Percentiles rank a stretch among this genome's conserved stretches.
Evolutionary conservation across 2,888 invertebrate species (phyloP).

Genomic region (Cantharis nigra): DNA sequence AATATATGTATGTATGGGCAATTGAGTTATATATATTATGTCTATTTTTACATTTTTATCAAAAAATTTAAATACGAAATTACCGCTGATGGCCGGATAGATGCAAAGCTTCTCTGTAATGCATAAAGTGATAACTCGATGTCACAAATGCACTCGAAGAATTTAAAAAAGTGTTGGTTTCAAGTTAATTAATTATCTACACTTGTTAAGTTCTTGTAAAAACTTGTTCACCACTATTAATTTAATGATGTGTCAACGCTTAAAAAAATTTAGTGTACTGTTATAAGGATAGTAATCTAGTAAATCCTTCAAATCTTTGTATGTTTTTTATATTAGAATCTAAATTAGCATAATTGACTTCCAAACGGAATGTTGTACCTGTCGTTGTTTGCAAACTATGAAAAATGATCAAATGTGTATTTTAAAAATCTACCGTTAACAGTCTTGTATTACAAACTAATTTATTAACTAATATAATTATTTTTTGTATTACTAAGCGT

Average conservation of each 20-base stretch:
- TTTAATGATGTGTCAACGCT: conserved; percentile 10
- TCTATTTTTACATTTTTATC: neutral
- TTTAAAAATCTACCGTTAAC: conserved; percentile 1
- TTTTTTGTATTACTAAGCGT: neutral
- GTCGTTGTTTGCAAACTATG: neutral
- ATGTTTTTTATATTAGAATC: neutral
- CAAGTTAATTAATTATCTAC: neutral
- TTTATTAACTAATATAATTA: conserved; percentile 1
- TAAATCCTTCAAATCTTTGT: neutral
- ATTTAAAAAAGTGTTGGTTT: neutral
- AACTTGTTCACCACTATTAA: neutral
- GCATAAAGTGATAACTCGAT: neutral
- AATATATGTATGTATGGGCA: neutral
- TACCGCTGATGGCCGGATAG: neutral
- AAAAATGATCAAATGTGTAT: conserved; percentile 1
- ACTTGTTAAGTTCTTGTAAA: neutral
- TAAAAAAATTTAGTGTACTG: conserved; percentile 6
- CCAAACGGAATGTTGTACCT: conserved; percentile 1
- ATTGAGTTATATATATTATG: neutral
- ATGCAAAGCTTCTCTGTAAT: neutral
- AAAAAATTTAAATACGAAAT: neutral
- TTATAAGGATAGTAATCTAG: neutral
- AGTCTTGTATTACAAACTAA: neutral
- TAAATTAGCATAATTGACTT: conserved; percentile 3
- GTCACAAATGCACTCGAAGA: neutral